These are phyloP conservation scores for Salpingus planirostris DNA, from an alignment of 2,888 invertebrate genomes.

Conservation along the genomic window DNA sequence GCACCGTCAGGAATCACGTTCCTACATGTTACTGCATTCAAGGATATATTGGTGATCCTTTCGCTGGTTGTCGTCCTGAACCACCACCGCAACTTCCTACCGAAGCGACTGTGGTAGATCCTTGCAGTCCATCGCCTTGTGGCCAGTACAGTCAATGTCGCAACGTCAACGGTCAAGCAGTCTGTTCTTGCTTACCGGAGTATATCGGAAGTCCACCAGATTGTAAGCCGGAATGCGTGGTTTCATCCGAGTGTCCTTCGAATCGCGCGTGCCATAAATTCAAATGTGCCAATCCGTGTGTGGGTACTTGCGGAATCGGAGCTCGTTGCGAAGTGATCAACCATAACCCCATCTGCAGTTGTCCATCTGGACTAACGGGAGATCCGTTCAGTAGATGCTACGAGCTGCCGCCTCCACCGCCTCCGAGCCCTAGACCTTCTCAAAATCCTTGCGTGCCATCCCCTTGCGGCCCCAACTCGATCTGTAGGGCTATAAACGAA, in stretches of 20 bases:
- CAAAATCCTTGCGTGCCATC: conserved; percentile 52
- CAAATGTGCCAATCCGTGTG: conserved; percentile 66
- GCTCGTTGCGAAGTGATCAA: conserved; percentile 66
- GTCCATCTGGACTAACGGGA: conserved; percentile 53
- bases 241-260: conserved; percentile 64
- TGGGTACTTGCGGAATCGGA: conserved; percentile 63
- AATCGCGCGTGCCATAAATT: conserved; percentile 67
- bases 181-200: conserved; percentile 63
- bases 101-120: conserved; percentile 42
- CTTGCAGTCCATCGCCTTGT: conserved; percentile 66
- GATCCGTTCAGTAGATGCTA: conserved; percentile 69
- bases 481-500: conserved; percentile 49
- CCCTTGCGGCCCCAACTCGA: conserved; percentile 56
- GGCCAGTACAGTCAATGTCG: conserved; percentile 67
- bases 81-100: conserved; percentile 26
- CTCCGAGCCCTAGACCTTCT: conserved; percentile 34
- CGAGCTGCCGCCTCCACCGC: conserved; percentile 33
- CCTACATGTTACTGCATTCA: conserved; percentile 74
- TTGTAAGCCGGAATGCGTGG: conserved; percentile 69
- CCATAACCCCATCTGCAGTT: conserved; percentile 69
- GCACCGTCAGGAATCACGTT: conserved; percentile 75
- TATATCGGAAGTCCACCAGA: conserved; percentile 65
- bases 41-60: conserved; percentile 69
- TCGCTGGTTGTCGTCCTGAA: conserved; percentile 44
- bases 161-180: conserved; percentile 56